Base-by-base conservation (phyloP, 2,113 vertebrate genomes). In the Brachirus orientalis region DNA sequence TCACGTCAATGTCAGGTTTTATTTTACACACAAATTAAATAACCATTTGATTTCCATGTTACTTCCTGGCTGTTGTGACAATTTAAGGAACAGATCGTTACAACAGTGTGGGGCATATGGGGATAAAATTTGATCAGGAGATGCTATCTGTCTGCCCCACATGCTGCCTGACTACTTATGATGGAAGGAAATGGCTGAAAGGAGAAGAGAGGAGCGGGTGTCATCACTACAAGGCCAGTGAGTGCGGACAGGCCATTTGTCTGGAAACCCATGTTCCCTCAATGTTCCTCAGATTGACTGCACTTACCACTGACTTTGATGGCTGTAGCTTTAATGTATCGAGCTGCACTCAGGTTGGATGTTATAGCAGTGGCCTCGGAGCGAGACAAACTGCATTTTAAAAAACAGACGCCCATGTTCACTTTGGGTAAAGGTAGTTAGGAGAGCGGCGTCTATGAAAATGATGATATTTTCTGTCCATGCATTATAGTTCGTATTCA, bases 81-180 rank as follows among this genome's bases (percentile, higher is more conserved):
- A 11, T 64, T 22, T 47, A 44, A 12, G 20, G 53, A 20, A 38
- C 35, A 19, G 8, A 45, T 40, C 20, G 47, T 59, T 59, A 64
- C 47, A 69, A 36, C 6, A 48, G 22, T 19, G 10, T 11, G 37
- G 13, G 37, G 46, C 55, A 80, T 65, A 68, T 22, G 48, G 44
- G 36, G 33, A 47, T 10, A 47, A 63, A 58, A 86, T 66, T 72
- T 37, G 74, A 83, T 61, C 63, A 83, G 51, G 67, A 83, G 84
- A 83, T 73, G 66, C 8, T 74, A 43, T 68, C 41, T 46, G 50
- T 41, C 44, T 16, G 43, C 37, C 41, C 28, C 36, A 14, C 41
- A 20, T 20, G 58, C 37, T 16, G 54, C 46, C 50, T 53, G 43
- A 28, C 20, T 56, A 44, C 48, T 69, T 54, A 45, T 45, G 63